Conservation (phyloP, 2,113 vertebrate species). For the Aspidoscelis tigris region DNA sequence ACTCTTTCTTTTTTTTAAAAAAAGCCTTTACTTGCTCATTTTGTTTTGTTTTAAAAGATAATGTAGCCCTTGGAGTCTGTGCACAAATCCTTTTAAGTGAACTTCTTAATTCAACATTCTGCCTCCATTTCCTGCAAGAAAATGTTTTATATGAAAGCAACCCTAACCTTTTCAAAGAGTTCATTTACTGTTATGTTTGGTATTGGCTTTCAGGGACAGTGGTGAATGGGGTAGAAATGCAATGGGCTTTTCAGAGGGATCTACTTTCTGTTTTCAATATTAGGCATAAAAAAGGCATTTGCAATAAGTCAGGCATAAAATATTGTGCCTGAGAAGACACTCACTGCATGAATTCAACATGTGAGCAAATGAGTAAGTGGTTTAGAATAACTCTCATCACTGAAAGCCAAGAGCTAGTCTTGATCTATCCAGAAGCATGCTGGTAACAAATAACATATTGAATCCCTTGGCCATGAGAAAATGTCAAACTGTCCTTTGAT, state of each 20-base stretch:
- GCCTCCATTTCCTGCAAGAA: constrained; percentile 69
- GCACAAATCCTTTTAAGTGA: constrained; percentile 62
- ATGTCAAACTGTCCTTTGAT: constrained; percentile 65
- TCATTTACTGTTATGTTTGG: constrained; percentile 69
- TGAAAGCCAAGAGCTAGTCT: constrained; percentile 57
- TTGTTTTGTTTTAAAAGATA: constrained; percentile 58
- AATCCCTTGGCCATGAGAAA: constrained; percentile 59
- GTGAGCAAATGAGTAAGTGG: accelerated
- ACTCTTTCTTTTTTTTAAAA: neutral
- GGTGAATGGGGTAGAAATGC: constrained; percentile 20
- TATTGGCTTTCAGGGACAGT: constrained; percentile 56
- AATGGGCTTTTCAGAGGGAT: constrained; percentile 44
- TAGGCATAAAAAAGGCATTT: constrained; percentile 42
- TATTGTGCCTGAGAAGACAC: constrained; percentile 55
- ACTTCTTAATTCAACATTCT: constrained; percentile 64
- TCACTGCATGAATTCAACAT: constrained; percentile 51
- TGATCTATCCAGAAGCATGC: constrained; percentile 54
- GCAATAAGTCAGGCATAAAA: constrained; percentile 62
- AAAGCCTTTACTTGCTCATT: constrained; percentile 35
- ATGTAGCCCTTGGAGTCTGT: constrained; percentile 51
- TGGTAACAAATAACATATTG: constrained; percentile 72
- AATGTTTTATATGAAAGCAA: constrained; percentile 71
- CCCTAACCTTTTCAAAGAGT: constrained; percentile 67
- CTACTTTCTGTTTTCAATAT: constrained; percentile 69
- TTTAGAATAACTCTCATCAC: constrained; percentile 63